A percentile compares a stretch with the other conserved stretches of the same genome.
Conservation (phyloP, 1,140 invertebrate genomes). For the Orchestia grillus region DNA sequence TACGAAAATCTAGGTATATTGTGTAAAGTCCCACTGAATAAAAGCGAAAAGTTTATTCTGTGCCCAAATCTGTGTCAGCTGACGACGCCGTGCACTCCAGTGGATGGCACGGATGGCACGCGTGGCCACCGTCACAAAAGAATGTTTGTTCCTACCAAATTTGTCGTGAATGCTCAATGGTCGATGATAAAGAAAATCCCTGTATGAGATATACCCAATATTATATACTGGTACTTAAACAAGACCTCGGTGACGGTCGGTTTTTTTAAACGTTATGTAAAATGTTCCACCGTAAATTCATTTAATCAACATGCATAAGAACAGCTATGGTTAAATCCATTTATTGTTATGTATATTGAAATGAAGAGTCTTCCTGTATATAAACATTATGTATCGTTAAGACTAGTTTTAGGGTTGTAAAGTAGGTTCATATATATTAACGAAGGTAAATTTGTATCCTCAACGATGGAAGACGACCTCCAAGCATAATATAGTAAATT, state of each 20-base stretch:
- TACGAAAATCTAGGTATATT: neutral
- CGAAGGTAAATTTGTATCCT: no score
- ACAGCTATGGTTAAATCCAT: neutral
- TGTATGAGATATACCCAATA: neutral
- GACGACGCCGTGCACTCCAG: no score
- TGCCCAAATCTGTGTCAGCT: no score
- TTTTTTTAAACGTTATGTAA: neutral
- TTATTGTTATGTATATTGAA: neutral
- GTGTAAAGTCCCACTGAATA: neutral
- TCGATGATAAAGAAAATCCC: neutral
- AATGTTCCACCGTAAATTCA: neutral
- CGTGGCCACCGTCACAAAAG: no score
- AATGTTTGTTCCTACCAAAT: neutral
- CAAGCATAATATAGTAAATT: no score
- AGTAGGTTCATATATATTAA: conserved; percentile 7
- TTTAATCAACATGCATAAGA: neutral
- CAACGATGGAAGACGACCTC: no score
- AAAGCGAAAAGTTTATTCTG: neutral
- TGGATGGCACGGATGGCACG: no score
- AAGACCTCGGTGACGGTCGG: neutral
- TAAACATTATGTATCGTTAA: conserved; percentile 8
- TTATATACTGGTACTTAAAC: neutral
- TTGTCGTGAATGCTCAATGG: neutral
- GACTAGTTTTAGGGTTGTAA: neutral
- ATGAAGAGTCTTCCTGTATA: conserved; percentile 40